Base-by-base conservation (phyloP, 2,113 vertebrate species). In the Xenus cinereus region DNA sequence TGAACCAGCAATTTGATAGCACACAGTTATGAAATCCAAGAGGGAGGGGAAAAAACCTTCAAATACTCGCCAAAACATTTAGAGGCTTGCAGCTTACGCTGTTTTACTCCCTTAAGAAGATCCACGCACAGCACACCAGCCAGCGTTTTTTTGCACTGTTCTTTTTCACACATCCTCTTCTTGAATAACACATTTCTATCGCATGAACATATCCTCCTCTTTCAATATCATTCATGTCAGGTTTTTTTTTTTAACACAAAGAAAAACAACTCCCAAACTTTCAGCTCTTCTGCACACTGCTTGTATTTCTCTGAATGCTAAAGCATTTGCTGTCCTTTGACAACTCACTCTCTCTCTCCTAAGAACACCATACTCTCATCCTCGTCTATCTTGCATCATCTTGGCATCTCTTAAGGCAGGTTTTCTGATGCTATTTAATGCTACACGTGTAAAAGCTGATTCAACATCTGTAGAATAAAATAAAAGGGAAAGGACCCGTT, bases 161-260 rank as follows among this genome's bases (percentile, higher is more conserved):
- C 90, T 90, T 77, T 93, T 93, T 96, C 89, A 95, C 95, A 95
- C 96, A 93, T 94, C 69, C 92, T 89, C 76, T 27, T 93, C 84
- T 84, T 89, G 84, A 82, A 81, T 69, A 95, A 89, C 57, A 51
- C 86, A 76, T 94, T 89, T 68, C 74, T 69, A 78, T 53, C 86
- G 66, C 56, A 89, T 94, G 96, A 95, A 95, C 60, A 90, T 60
- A 94, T 59, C 76, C 72, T 92, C 53, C 5, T 6, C 91, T 91
- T 77, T 46, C 82, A 76, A 6, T 60, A 95, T 27, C n/a, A 89
- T 81, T 92, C 4, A 8, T 59, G 83, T 89, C 82, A 84, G 48
- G 77, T 95, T 96, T 91, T 64, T 35, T 35, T 28, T 91, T 93
- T 90, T 81, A 95, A 95, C 72, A 77, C 74, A 92, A 94, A 84